Evolutionary conservation across 1,140 invertebrate genomes (phyloP), one percentile per base, ranked within the genome.

Genomic region (Heliothis subflexa): DNA sequence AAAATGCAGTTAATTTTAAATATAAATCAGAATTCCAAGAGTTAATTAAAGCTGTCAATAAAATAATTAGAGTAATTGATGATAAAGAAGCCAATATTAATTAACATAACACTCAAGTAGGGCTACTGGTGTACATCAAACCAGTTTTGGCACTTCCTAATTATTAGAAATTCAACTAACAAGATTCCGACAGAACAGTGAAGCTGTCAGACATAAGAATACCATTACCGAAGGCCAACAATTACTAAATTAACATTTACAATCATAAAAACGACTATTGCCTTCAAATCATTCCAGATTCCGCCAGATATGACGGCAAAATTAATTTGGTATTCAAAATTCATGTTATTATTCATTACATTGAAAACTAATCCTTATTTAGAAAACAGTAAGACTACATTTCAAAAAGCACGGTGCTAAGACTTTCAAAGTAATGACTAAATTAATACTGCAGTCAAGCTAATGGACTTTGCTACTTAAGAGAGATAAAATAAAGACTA

Each of bases 261-360:
- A 16, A 40, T 55, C 7, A 55, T 14, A 40, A 55, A 54, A 71
- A 33, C 21, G 52, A 54, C 12, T 40, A 40, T 71, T 40, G 55
- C 68, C 68, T 71, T 71, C 25, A 71, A 71, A 71, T 55, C 14
- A 40, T 71, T 55, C 28, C 28, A 71, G n/a, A 40, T 40, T 50
- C 49, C 18, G 10, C n/a, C 50, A 33, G 50, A 54, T 71, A 40
- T 71, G 50, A 55, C 49, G 45, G 68, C 50, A 71, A 55, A 71
- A 71, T 71, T 55, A 55, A 71, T 71, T 71, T 71, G 50, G 68
- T 71, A 71, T 55, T 71, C 50, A 18, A 71, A 71, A 71, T 74
- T 74, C 54, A 59, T 74, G 18, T 28, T 3, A 21, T n/a, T n/a
- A 13, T 33, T 3, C 10, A 50, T 11, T 2, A 1, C 55, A 50